A percentile compares a stretch with the other conserved stretches of the same genome.
Evolutionary conservation across 1,140 invertebrate species (phyloP).

Genomic region (Diprion similis): DNA sequence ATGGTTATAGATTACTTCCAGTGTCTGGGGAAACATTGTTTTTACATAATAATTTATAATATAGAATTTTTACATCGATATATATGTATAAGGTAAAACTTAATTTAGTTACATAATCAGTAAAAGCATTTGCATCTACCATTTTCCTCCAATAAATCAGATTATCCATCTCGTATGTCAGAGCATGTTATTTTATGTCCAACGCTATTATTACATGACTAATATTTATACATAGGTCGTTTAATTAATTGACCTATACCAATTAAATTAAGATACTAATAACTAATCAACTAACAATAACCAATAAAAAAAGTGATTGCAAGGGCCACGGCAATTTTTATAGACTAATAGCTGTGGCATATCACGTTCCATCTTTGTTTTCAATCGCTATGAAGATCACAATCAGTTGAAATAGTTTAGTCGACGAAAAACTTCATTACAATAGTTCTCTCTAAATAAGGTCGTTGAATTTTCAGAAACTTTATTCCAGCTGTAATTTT

Average conservation of each 20-base stretch:
- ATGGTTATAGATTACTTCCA: neutral
- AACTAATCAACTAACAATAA: slow-evolving; percentile 8
- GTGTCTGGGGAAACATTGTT: too few species aligned
- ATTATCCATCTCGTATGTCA: neutral
- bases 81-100: neutral
- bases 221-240: slow-evolving; percentile 1
- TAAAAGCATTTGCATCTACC: neutral
- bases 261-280: neutral
- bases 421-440: neutral
- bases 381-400: neutral
- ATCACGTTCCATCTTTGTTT: neutral
- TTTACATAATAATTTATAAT: too few species aligned
- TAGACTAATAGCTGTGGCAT: slow-evolving; percentile 2
- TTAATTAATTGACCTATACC: neutral
- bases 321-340: slow-evolving; percentile 3
- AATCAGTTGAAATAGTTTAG: neutral
- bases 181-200: neutral
- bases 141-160: neutral
- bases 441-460: too few species aligned
- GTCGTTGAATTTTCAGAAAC: too few species aligned
- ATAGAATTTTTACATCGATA: neutral
- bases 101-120: neutral
- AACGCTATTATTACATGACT: neutral
- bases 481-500: neutral
- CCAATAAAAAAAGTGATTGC: slow-evolving; percentile 7